phyloP scores from a whole-genome alignment of 92 coral and sea anemone genomes.

The Porites evermanni region DNA sequence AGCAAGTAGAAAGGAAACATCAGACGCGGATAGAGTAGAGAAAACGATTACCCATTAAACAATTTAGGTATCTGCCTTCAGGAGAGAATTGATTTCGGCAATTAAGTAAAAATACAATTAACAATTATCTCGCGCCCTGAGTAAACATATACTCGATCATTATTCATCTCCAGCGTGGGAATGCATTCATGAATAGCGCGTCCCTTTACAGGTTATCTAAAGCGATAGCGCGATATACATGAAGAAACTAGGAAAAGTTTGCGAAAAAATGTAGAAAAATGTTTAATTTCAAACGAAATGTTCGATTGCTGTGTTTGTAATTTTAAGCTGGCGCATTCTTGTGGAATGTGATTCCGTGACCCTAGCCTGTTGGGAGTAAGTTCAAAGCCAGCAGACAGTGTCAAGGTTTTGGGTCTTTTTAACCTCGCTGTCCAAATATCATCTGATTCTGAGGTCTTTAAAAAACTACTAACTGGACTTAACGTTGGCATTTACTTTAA shows the following conservation, averaged over 20 bases:
- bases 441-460: slow-evolving; percentile 51
- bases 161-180: slow-evolving; percentile 4
- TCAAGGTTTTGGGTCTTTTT: slow-evolving; percentile 4
- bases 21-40: too few relatives aligned
- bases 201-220: too few relatives aligned
- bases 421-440: slow-evolving; percentile 39
- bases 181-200: not conserved
- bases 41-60: not conserved
- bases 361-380: slow-evolving; percentile 11
- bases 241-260: not conserved
- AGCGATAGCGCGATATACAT: not conserved
- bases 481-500: not conserved
- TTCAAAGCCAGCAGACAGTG: slow-evolving; percentile 2
- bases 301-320: not conserved
- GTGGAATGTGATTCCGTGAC: slow-evolving; percentile 55
- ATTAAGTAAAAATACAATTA: not conserved
- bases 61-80: not conserved
- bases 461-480: not conserved
- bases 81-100: not conserved
- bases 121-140: not conserved
- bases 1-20: too few relatives aligned
- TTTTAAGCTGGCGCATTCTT: not conserved
- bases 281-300: not conserved
- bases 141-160: not conserved
- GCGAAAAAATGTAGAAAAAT: not conserved